Conservation (phyloP, 2,797 vertebrate species). For the Xenentodon cancila region DNA sequence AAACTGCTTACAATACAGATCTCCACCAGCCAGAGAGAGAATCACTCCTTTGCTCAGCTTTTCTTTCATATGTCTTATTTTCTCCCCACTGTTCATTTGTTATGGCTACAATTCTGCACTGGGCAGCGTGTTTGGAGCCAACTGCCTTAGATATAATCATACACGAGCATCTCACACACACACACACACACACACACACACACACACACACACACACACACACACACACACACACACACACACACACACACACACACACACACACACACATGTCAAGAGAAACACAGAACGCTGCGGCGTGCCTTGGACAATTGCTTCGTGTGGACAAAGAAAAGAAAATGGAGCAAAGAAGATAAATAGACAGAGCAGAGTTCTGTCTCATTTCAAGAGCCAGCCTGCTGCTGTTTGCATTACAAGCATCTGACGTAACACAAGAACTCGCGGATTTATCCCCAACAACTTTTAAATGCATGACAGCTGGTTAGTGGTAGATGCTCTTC, state of each 20-base stretch:
- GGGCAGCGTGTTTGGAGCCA: conserved; percentile 82
- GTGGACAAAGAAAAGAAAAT: conserved; percentile 8
- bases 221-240: neutral
- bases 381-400: conserved; percentile 63
- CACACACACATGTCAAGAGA: conserved; percentile 54
- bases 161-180: conserved; percentile 39
- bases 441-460: conserved; percentile 66
- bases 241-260: too few relatives aligned
- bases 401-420: conserved; percentile 69
- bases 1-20: conserved; percentile 88
- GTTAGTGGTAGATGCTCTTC: conserved; percentile 65
- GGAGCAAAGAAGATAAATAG: conserved; percentile 69
- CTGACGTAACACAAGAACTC: conserved; percentile 73
- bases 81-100: conserved; percentile 79
- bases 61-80: conserved; percentile 85
- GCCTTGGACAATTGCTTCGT: conserved; percentile 68
- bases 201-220: too few relatives aligned
- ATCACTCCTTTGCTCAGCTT: conserved; percentile 84
- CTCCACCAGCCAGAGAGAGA: conserved; percentile 77
- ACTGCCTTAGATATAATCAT: conserved; percentile 66
- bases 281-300: conserved; percentile 36
- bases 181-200: conserved; percentile 21
- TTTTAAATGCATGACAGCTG: conserved; percentile 77
- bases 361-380: conserved; percentile 63
- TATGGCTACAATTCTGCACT: conserved; percentile 83